These are phyloP conservation scores for Calyptommatus sinebrachiatus DNA, from an alignment of 2,113 vertebrate species.

Conservation along the genomic window DNA sequence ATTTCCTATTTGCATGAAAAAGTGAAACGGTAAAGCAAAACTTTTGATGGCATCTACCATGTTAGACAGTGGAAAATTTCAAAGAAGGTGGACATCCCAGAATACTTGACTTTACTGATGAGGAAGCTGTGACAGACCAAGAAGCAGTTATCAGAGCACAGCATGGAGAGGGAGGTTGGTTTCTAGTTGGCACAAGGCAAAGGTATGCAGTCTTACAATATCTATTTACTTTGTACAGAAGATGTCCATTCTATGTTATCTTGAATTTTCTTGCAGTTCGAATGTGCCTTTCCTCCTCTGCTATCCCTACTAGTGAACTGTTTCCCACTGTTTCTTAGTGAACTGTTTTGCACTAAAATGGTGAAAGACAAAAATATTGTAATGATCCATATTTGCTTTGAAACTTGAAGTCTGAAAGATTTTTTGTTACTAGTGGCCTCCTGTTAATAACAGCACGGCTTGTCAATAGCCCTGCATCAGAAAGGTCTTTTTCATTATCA, in stretches of 20 bases:
- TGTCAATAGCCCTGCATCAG: not conserved
- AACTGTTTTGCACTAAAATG: not conserved
- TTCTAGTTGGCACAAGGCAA: no score
- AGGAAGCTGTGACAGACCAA: no score
- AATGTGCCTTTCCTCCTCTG: not conserved
- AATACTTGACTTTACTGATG: no score
- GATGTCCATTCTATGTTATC: not conserved
- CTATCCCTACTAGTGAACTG: slow-evolving; percentile 6
- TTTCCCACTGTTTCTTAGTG: not conserved
- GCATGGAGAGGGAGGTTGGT: no score
- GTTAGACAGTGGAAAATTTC: no score
- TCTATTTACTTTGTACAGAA: not conserved
- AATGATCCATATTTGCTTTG: not conserved
- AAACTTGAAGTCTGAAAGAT: not conserved
- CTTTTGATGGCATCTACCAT: no score
- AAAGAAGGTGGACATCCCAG: no score
- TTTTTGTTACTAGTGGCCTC: not conserved
- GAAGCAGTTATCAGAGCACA: no score
- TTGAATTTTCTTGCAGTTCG: not conserved
- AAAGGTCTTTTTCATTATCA: not conserved
- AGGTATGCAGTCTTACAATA: no score
- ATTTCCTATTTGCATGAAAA: not conserved
- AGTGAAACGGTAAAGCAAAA: not conserved
- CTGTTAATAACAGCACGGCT: not conserved
- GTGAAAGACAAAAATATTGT: not conserved